Evolutionary conservation across 1,140 invertebrate genomes (phyloP).

Genomic region (Neodiprion lecontei): DNA sequence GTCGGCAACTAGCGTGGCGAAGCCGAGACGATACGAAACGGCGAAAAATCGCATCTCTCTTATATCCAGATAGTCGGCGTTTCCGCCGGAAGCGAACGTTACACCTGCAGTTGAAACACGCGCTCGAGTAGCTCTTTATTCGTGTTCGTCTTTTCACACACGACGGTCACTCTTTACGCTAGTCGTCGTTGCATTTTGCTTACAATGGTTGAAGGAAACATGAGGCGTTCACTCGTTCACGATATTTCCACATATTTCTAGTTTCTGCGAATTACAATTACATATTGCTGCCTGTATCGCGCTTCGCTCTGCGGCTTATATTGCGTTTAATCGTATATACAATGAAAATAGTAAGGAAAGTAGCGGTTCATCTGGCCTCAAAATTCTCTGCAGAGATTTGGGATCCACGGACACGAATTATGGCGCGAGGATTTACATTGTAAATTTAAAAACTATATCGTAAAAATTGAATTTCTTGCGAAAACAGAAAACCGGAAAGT

Average conservation of each 20-base stretch:
- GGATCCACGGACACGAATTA: too few species aligned
- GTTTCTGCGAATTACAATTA: background rate
- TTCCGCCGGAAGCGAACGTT: constrained; percentile 15
- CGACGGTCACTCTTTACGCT: background rate
- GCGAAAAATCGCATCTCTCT: background rate
- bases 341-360: background rate
- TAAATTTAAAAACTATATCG: too few species aligned
- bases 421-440: too few species aligned
- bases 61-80: background rate
- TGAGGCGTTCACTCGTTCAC: background rate
- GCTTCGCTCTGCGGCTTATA: background rate
- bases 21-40: background rate
- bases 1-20: background rate
- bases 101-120: constrained; percentile 10
- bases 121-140: background rate
- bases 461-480: too few species aligned
- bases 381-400: too few species aligned
- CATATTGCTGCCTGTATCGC: background rate
- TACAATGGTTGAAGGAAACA: background rate
- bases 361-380: background rate
- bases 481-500: too few species aligned
- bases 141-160: background rate
- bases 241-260: background rate
- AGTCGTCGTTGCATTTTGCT: background rate
- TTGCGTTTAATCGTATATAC: background rate